Evolutionary conservation across 2,888 invertebrate genomes (phyloP).

Genomic region (Spodoptera picta): DNA sequence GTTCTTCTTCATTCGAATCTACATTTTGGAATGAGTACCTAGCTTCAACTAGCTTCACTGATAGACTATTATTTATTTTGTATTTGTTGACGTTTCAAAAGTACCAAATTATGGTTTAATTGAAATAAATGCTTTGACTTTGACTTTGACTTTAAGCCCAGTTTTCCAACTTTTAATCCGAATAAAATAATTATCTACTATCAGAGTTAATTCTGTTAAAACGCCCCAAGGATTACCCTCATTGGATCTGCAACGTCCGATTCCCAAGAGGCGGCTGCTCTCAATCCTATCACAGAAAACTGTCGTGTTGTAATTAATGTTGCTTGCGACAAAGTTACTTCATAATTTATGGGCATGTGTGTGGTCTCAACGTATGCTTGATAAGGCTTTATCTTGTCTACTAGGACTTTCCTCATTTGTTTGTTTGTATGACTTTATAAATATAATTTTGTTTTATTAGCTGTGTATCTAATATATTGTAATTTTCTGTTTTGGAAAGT

Average conservation of each 20-base stretch:
- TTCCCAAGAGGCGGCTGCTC: constrained; percentile 17
- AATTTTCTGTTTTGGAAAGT: not conserved
- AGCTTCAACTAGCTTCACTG: no score
- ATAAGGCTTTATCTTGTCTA: constrained; percentile 30
- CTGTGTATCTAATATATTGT: no score
- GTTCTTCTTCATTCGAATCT: no score
- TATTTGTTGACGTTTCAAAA: no score
- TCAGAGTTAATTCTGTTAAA: constrained; percentile 31
- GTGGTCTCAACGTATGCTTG: constrained; percentile 32
- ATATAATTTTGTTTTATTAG: no score
- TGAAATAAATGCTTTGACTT: no score
- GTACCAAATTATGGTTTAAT: no score
- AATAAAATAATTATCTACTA: constrained; percentile 34
- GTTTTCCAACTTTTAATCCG: constrained; percentile 1
- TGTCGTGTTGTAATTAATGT: constrained; percentile 56
- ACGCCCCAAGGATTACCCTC: constrained; percentile 25
- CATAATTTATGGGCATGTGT: constrained; percentile 41
- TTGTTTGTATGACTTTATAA: no score
- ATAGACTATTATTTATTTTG: no score
- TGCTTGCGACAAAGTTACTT: constrained; percentile 35
- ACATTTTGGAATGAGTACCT: no score
- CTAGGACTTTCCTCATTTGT: not conserved
- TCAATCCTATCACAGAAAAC: constrained; percentile 34
- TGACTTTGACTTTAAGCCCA: no score
- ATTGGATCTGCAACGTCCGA: constrained; percentile 16